Evolutionary conservation across 1,140 invertebrate genomes (phyloP).

Genomic region (Nasonia giraulti): DNA sequence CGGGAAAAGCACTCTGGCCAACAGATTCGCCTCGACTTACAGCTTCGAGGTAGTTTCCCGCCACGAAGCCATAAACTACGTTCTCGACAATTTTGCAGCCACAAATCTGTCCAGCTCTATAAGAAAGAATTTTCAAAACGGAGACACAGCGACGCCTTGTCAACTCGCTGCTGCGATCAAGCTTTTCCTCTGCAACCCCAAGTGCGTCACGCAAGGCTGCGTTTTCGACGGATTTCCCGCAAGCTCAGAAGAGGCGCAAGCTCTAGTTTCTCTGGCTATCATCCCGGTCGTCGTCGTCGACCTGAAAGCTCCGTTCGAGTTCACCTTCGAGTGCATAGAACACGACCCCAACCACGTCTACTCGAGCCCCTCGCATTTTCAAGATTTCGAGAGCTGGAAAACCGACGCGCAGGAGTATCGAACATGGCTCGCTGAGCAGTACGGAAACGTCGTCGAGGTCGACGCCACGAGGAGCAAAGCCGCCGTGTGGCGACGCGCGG

Average conservation of each 20-base stretch:
- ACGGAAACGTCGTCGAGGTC: constrained; percentile 72
- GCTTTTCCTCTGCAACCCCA: constrained; percentile 70
- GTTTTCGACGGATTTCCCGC: constrained; percentile 78
- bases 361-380: constrained; percentile 67
- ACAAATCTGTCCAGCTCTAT: constrained; percentile 65
- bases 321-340: constrained; percentile 68
- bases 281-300: constrained; percentile 76
- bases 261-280: constrained; percentile 71
- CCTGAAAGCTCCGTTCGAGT: constrained; percentile 65
- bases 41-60: constrained; percentile 73
- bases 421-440: constrained; percentile 73
- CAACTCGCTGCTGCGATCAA: constrained; percentile 73
- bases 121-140: neutral
- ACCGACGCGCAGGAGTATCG: constrained; percentile 62
- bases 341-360: constrained; percentile 61
- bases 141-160: constrained; percentile 51
- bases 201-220: constrained; percentile 72
- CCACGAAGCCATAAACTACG: constrained; percentile 72
- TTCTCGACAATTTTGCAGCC: constrained; percentile 71
- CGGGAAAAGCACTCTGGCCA: constrained; percentile 84
- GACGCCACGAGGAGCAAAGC: constrained; percentile 72
- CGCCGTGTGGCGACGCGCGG: constrained; percentile 71
- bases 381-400: constrained; percentile 70
- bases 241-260: constrained; percentile 68
- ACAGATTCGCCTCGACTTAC: constrained; percentile 72